phyloP scores from a whole-genome alignment of 2,797 vertebrate species.

The Epinephelus awoara region DNA sequence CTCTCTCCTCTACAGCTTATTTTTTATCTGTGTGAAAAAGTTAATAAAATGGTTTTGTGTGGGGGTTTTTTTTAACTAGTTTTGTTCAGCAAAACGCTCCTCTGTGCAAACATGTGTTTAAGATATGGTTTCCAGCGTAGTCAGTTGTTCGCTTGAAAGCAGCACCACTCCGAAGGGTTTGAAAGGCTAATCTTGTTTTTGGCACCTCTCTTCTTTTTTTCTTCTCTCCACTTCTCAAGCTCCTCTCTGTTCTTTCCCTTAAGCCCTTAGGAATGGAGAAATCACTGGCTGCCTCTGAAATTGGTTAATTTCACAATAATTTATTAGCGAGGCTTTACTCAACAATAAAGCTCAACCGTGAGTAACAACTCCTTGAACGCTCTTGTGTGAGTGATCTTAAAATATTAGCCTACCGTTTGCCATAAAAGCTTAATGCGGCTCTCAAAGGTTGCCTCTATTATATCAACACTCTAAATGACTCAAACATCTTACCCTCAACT shows the following conservation, averaged over 20 bases:
- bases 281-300: conserved; percentile 38
- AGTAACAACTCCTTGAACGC: conserved; percentile 38
- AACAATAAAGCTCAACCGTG: conserved; percentile 35
- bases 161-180: conserved; percentile 59
- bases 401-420: conserved; percentile 41
- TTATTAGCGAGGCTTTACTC: conserved; percentile 38
- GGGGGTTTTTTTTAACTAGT: not conserved
- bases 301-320: conserved; percentile 57
- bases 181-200: conserved; percentile 74
- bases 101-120: conserved; percentile 68
- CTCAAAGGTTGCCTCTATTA: conserved; percentile 52
- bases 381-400: conserved; percentile 45
- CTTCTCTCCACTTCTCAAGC: conserved; percentile 35
- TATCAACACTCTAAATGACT: conserved; percentile 54
- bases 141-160: conserved; percentile 57
- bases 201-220: conserved; percentile 63
- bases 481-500: conserved; percentile 48
- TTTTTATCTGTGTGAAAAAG: conserved; percentile 17
- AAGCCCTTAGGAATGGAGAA: conserved; percentile 37
- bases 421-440: conserved; percentile 39
- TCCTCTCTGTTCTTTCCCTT: conserved; percentile 46
- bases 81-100: conserved; percentile 63
- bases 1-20: not conserved
- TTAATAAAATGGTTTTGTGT: conserved; percentile 28
- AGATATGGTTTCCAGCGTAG: conserved; percentile 59